A percentile compares a stretch with the other conserved stretches of the same genome.
phyloP scores from a whole-genome alignment of 1,140 invertebrate genomes.

The Diorhabda sublineata region DNA sequence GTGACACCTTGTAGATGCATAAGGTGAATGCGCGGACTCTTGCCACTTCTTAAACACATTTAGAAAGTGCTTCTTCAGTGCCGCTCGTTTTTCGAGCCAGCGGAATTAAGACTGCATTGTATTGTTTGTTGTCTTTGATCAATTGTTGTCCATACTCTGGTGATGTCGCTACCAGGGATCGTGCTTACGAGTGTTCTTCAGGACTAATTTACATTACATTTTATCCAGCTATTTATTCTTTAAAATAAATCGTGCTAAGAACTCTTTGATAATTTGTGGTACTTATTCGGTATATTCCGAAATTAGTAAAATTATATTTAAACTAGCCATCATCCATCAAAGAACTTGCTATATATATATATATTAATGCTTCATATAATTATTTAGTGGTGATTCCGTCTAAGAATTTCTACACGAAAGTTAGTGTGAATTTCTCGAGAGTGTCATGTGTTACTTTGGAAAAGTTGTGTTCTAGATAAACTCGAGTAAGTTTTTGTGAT shows the following conservation, averaged over 20 bases:
- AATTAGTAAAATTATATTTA: too few relatives aligned
- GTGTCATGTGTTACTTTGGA: neutral
- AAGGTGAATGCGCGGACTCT: neutral
- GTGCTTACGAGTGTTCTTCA: neutral
- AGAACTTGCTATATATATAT: neutral
- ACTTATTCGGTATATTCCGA: too few relatives aligned
- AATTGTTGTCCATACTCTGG: conserved; percentile 2
- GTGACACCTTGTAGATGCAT: too few relatives aligned
- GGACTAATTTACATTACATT: neutral
- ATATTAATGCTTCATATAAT: neutral
- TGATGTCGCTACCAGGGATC: neutral
- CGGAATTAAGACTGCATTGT: neutral
- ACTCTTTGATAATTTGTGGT: too few relatives aligned
- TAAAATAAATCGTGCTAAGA: too few relatives aligned
- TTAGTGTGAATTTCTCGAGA: neutral
- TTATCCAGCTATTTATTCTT: too few relatives aligned
- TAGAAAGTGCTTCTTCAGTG: neutral
- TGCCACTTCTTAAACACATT: neutral
- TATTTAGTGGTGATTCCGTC: neutral
- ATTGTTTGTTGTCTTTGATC: neutral
- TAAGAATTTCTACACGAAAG: neutral
- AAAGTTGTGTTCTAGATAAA: neutral
- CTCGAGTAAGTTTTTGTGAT: neutral
- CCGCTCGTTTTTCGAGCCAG: neutral
- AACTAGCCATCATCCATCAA: neutral